Evolutionary conservation across 1,140 invertebrate genomes (phyloP).

Genomic region (Neodiprion lecontei): DNA sequence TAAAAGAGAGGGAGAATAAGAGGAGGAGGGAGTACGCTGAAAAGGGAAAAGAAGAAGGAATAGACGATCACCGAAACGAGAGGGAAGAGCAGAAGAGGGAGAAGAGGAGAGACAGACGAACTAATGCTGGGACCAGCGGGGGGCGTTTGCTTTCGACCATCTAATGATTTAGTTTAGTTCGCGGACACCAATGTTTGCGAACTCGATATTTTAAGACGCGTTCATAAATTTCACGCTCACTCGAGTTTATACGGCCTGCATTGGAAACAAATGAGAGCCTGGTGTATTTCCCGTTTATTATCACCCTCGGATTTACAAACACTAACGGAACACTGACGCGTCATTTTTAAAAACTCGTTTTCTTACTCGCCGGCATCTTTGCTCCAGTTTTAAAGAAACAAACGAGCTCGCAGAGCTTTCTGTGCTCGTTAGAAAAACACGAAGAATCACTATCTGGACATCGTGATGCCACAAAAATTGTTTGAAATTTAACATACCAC

Average conservation of each 20-base stretch:
- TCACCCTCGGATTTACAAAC: too few species aligned
- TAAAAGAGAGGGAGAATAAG: neutral
- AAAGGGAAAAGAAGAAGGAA: neutral
- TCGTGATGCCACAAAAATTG: too few species aligned
- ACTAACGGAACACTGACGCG: too few species aligned
- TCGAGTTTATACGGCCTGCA: neutral
- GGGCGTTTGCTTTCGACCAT: slow-evolving; percentile 52
- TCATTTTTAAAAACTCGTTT: too few species aligned
- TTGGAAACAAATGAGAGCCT: neutral
- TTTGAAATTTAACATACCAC: too few species aligned
- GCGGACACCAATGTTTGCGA: slow-evolving; percentile 35
- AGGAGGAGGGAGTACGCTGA: slow-evolving; percentile 8
- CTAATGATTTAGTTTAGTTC: slow-evolving; percentile 57
- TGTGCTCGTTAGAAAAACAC: too few species aligned
- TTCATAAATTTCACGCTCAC: slow-evolving; percentile 38
- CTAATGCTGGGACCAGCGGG: slow-evolving; percentile 55
- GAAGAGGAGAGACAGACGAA: slow-evolving; percentile 55
- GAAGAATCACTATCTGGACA: too few species aligned
- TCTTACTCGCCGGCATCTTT: too few species aligned
- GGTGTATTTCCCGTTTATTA: too few species aligned
- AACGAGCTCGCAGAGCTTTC: too few species aligned
- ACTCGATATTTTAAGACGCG: slow-evolving; percentile 46
- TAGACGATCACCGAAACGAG: slow-evolving; percentile 26
- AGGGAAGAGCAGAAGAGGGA: slow-evolving; percentile 20
- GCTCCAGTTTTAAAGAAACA: too few species aligned